These are phyloP conservation scores for Lordiphosa mommai DNA, from an alignment of 1,140 invertebrate species.

Conservation along the genomic window DNA sequence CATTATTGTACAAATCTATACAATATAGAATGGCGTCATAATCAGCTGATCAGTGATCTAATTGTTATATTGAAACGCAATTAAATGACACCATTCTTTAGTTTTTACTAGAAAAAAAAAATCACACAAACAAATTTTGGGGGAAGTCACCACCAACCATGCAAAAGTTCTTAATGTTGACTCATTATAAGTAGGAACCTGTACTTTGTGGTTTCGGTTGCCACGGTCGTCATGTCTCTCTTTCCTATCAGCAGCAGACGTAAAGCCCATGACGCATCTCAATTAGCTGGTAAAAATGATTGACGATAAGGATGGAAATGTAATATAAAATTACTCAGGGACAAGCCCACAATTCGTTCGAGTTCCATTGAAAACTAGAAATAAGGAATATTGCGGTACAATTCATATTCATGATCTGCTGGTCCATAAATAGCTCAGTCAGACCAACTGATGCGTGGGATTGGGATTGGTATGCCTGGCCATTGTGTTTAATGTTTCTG, in stretches of 20 bases:
- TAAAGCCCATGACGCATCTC: constrained; percentile 2
- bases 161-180: neutral
- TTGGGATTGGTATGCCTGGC: constrained; percentile 8
- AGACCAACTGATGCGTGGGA: constrained; percentile 10
- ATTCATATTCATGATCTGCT: no score
- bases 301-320: no score
- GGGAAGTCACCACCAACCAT: neutral
- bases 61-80: constrained; percentile 11
- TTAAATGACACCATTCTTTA: constrained; percentile 7
- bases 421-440: constrained; percentile 4
- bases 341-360: no score
- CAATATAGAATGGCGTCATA: neutral
- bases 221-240: neutral
- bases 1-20: no score
- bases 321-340: no score
- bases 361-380: no score
- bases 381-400: no score
- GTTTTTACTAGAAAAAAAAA: no score
- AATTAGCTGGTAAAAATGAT: neutral
- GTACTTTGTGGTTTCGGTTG: neutral
- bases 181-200: neutral
- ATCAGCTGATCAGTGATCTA: constrained; percentile 19
- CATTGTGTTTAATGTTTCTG: no score
- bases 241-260: neutral
- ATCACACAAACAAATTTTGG: neutral